Conservation (phyloP, 2,888 invertebrate genomes). For the Pogonocherus hispidulus region DNA sequence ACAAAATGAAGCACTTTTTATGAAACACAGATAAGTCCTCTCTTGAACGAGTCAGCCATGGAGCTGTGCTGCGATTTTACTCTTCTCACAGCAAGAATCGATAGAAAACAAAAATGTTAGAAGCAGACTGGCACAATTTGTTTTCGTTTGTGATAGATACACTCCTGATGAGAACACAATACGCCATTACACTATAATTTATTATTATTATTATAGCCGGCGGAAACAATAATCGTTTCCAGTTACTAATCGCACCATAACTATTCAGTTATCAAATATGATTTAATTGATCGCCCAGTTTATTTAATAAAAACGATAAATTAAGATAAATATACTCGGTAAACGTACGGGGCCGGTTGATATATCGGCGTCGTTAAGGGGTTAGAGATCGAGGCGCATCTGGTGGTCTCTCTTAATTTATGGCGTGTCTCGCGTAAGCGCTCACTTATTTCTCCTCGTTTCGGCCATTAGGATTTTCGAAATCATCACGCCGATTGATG, state of each 20-base stretch:
- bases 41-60: too few species aligned
- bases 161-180: too few species aligned
- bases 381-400: slow-evolving; percentile 17
- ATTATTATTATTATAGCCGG: neutral
- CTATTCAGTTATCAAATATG: neutral
- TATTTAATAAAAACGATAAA: slow-evolving; percentile 1
- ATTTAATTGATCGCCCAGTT: neutral
- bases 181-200: too few species aligned
- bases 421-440: neutral
- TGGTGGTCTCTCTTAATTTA: slow-evolving; percentile 11
- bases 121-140: too few species aligned
- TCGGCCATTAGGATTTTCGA: neutral
- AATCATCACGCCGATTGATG: neutral
- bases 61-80: too few species aligned
- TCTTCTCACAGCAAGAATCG: too few species aligned
- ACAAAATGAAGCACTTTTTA: too few species aligned
- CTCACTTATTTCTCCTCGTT: neutral
- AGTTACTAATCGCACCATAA: neutral
- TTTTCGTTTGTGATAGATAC: too few species aligned
- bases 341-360: slow-evolving; percentile 5
- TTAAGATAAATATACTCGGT: neutral
- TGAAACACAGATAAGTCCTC: too few species aligned
- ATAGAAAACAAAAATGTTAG: too few species aligned
- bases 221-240: neutral
- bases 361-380: slow-evolving; percentile 17